Evolutionary conservation across 2,888 invertebrate genomes (phyloP), one percentile per base, ranked within the genome.

Genomic region (Platycnemis pennipes): DNA sequence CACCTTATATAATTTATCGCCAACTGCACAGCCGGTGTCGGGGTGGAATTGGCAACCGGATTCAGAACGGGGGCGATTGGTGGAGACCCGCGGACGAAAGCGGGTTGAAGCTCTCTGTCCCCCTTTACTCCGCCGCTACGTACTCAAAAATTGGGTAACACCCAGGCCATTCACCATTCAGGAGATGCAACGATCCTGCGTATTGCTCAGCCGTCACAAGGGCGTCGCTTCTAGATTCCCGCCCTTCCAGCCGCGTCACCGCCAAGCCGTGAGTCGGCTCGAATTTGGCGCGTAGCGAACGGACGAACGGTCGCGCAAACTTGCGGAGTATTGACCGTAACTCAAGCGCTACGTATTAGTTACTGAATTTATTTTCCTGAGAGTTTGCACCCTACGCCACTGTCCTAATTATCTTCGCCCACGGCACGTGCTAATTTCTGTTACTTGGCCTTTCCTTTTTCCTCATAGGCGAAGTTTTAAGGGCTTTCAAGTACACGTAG

Each of bases 1-100:
- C 63, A 63, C 63, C 26, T 63, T 63, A 63, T 63, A 63, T 63
- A 63, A 63, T 63, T 63, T 63, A 63, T 63, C 63, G 63, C 63
- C 26, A 26, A 22, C 4, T n/a, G n/a, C n/a, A 63, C 63, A 26
- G 26, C n/a, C 63, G 26, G 63, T n/a, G 63, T 22, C 26, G 26
- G 63, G 63, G 26, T 63, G 63, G 63, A 22, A 63, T 63, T 63
- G 63, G 63, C 63, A 63, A 4, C 63, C 63, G 5, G 26, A 19
- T 26, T 63, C 26, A 11, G 26, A 8, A 22, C 63, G 26, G 26
- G 63, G 63, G 63, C 63, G n/a, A n/a, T 22, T 63, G 63, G n/a
- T 22, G 4, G 63, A 8, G 63, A n/a, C 13, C 49, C 13, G 63
- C 63, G 63, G 19, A 2, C 26, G 26, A n/a, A 49, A 53, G 53